Conservation (phyloP, 2,888 invertebrate genomes). For the Nycteola revayana region DNA sequence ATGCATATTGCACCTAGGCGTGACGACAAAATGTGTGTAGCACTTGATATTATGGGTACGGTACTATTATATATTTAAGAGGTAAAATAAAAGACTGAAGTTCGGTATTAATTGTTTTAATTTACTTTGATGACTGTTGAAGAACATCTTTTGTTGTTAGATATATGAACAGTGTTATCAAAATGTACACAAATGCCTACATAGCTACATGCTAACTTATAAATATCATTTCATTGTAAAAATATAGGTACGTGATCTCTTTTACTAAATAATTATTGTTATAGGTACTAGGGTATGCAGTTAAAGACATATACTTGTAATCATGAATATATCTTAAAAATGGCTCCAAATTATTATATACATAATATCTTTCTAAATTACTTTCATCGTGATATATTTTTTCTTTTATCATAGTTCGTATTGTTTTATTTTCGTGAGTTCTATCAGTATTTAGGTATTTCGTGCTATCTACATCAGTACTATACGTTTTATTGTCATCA, state of each 20-base stretch:
- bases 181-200: slow-evolving; percentile 75
- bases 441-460: no score
- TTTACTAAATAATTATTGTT: slow-evolving; percentile 40
- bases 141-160: slow-evolving; percentile 55
- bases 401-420: no score
- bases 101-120: slow-evolving; percentile 64
- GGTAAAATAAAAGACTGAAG: slow-evolving; percentile 66
- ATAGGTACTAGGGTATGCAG: slow-evolving; percentile 49
- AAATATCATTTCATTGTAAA: slow-evolving; percentile 74
- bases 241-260: slow-evolving; percentile 69
- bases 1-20: no score
- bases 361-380: slow-evolving; percentile 13
- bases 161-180: slow-evolving; percentile 58
- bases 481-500: background rate
- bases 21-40: no score
- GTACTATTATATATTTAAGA: no score
- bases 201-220: slow-evolving; percentile 54
- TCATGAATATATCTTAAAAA: slow-evolving; percentile 37
- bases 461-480: no score
- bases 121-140: slow-evolving; percentile 67
- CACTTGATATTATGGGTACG: no score
- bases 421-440: no score
- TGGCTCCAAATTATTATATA: slow-evolving; percentile 38
- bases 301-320: slow-evolving; percentile 36
- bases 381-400: slow-evolving; percentile 7